These are phyloP conservation scores for Melikaiella ostensackeni DNA, from an alignment of 2,888 invertebrate genomes.

Conservation along the genomic window DNA sequence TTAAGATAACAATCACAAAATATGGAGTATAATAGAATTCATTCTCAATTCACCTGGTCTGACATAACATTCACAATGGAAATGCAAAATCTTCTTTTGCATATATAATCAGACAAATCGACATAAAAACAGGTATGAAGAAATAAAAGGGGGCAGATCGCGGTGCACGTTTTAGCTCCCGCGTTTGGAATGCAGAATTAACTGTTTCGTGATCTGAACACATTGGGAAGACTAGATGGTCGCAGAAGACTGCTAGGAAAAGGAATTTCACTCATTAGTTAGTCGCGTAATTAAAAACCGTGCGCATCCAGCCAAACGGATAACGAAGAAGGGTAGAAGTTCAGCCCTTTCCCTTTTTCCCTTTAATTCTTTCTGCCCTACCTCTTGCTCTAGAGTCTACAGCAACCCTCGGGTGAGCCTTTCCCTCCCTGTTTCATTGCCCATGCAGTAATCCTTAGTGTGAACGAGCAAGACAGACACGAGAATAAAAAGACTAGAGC, in stretches of 20 bases:
- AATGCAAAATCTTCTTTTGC: not conserved
- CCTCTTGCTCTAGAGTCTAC: conserved; percentile 50
- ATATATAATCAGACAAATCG: not conserved
- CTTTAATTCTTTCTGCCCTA: conserved; percentile 62
- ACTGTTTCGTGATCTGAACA: conserved; percentile 62
- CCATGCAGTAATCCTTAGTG: conserved; percentile 56
- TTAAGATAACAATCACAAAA: too few species aligned
- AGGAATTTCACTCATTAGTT: conserved; percentile 73
- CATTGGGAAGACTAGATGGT: conserved; percentile 45
- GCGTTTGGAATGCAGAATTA: conserved; percentile 61
- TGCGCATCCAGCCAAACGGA: conserved; percentile 70
- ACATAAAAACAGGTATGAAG: not conserved
- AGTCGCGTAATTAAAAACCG: conserved; percentile 74
- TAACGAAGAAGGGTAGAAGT: conserved; percentile 68
- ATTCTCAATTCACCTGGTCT: not conserved
- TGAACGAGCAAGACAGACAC: conserved; percentile 34
- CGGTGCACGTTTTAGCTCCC: conserved; percentile 42
- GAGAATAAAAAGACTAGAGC: conserved; percentile 35
- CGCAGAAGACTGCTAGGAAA: conserved; percentile 58
- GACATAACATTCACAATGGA: not conserved
- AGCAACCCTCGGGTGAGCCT: conserved; percentile 43
- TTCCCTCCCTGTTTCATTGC: conserved; percentile 56
- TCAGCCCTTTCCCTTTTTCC: conserved; percentile 62
- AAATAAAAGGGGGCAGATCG: not conserved
- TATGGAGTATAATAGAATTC: not conserved